These are phyloP conservation scores for Menidia beryllina DNA, from an alignment of 2,113 vertebrate species.

Conservation along the genomic window DNA sequence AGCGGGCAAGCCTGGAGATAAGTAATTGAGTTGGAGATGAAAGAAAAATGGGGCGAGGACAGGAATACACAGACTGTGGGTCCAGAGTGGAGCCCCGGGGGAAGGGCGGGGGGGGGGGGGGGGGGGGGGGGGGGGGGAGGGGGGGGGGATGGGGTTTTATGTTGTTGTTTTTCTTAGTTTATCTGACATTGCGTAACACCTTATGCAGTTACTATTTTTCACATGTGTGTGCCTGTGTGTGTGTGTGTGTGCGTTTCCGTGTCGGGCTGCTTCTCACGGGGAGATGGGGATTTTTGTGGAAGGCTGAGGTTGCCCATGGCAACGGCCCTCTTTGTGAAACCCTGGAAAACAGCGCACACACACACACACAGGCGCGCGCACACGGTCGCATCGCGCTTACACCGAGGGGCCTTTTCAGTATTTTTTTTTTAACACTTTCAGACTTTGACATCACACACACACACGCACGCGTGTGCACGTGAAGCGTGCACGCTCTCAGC, in stretches of 20 bases:
- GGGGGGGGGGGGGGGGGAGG: conserved; percentile 25
- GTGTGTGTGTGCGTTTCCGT: conserved; percentile 41
- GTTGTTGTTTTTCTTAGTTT: conserved; percentile 70
- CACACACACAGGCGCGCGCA: conserved; percentile 23
- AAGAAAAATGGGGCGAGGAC: conserved; percentile 66
- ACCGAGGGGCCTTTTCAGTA: conserved; percentile 53
- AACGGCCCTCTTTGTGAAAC: conserved; percentile 79
- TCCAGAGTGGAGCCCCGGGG: conserved; percentile 14
- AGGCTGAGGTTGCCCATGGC: conserved; percentile 82
- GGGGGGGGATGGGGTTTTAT: conserved; percentile 46
- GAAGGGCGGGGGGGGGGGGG: conserved; percentile 17
- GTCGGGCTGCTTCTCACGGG: conserved; percentile 51
- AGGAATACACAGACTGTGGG: conserved; percentile 49
- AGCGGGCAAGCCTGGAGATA: conserved; percentile 59
- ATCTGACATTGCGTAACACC: conserved; percentile 72
- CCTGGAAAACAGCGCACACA: conserved; percentile 55
- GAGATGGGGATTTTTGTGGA: conserved; percentile 79
- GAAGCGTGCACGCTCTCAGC: conserved; percentile 21
- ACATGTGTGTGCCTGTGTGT: conserved; percentile 16
- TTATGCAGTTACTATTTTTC: conserved; percentile 45
- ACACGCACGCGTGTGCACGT: not conserved
- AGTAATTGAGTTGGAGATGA: conserved; percentile 69
- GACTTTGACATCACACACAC: conserved; percentile 37
- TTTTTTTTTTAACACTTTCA: conserved; percentile 52
- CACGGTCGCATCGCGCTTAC: conserved; percentile 25